These are phyloP conservation scores for Dryococelus australis DNA, from an alignment of 2,888 invertebrate species.

Conservation along the genomic window DNA sequence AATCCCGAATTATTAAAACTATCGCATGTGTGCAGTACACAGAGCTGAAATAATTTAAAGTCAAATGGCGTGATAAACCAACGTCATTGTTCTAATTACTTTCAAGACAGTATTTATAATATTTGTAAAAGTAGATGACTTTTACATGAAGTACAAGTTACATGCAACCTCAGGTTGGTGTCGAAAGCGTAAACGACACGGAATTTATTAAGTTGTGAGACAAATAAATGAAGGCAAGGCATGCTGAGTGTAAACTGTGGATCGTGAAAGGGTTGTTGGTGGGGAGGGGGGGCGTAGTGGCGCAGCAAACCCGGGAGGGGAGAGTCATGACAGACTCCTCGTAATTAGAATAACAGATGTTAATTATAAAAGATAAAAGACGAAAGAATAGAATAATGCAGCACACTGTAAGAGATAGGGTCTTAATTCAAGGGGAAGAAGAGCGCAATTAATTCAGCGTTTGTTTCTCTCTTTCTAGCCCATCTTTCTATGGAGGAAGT, in stretches of 20 bases:
- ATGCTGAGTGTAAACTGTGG: not conserved
- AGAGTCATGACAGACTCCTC: not conserved
- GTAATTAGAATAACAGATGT: slow-evolving; percentile 34
- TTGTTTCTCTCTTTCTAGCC: slow-evolving; percentile 1
- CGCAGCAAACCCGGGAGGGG: not conserved
- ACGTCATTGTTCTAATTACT: no score
- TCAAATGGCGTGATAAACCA: no score
- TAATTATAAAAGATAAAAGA: slow-evolving; percentile 31
- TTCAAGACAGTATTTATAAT: no score
- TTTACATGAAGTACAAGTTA: no score
- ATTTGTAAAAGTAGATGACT: no score
- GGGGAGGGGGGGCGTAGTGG: not conserved
- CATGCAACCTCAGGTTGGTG: no score
- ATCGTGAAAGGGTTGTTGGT: not conserved
- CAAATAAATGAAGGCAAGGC: no score
- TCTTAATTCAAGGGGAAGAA: slow-evolving; percentile 21
- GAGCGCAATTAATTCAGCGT: slow-evolving; percentile 6
- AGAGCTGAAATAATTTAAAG: no score
- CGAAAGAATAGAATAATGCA: slow-evolving; percentile 26
- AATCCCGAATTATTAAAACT: no score
- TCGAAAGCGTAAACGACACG: no score
- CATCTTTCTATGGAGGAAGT: not conserved
- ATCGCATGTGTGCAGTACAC: no score
- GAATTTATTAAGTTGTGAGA: not conserved
- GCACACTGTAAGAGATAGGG: slow-evolving; percentile 13